Evolutionary conservation across 92 coral and sea anemone species (phyloP).

Genomic region (Metridium senile): DNA sequence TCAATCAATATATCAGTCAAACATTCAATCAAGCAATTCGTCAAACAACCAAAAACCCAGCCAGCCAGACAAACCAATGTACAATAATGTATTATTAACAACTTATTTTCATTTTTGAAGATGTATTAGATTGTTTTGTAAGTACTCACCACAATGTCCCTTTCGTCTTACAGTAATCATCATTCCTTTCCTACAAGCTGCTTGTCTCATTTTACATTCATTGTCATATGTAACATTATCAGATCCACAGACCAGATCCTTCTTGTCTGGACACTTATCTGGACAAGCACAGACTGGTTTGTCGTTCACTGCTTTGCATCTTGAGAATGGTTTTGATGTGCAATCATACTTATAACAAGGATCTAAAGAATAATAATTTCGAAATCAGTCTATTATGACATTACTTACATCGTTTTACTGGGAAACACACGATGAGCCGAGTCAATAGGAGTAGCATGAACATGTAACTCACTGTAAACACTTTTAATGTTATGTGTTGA

Average conservation of each 20-base stretch:
- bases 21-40: too few relatives aligned
- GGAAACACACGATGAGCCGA: too few relatives aligned
- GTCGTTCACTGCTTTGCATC: constrained; percentile 4
- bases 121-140: background rate
- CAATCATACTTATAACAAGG: background rate
- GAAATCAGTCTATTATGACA: too few relatives aligned
- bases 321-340: constrained; percentile 6
- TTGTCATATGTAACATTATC: background rate
- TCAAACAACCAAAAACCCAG: too few relatives aligned
- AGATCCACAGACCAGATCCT: constrained; percentile 17
- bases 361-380: background rate
- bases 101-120: too few relatives aligned
- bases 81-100: too few relatives aligned
- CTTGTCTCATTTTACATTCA: constrained; percentile 6
- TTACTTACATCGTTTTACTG: too few relatives aligned
- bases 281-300: constrained; percentile 5
- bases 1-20: too few relatives aligned
- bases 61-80: too few relatives aligned
- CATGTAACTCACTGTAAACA: too few relatives aligned
- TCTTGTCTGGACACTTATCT: background rate
- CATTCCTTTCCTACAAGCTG: background rate
- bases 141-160: constrained; percentile 16
- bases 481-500: too few relatives aligned
- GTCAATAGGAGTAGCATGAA: too few relatives aligned
- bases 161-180: background rate